Conservation (phyloP, 2,113 vertebrate species). For the Cairina moschata region DNA sequence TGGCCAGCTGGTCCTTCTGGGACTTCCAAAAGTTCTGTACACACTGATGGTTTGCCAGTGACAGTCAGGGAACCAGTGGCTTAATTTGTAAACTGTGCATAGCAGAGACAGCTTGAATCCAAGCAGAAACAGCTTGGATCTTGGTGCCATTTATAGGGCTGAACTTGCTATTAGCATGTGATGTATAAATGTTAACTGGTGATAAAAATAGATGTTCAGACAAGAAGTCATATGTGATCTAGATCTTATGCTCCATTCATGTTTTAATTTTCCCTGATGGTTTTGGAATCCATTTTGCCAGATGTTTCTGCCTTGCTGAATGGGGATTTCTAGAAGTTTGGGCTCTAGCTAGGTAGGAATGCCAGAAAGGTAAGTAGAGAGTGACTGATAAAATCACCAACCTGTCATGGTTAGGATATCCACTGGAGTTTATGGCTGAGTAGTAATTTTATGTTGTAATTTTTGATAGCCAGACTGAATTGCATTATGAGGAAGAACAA, state of each 20-base stretch:
- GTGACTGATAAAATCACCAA: background rate
- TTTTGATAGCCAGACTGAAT: background rate
- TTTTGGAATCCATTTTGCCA: background rate
- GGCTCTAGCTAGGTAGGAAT: background rate
- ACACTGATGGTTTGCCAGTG: background rate
- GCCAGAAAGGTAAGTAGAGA: constrained; percentile 42
- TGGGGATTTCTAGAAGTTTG: background rate
- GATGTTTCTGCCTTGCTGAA: background rate
- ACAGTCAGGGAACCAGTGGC: background rate
- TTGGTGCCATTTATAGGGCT: background rate
- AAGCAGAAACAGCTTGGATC: background rate
- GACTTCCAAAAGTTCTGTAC: constrained; percentile 1
- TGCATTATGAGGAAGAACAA: background rate
- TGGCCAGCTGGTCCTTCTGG: background rate
- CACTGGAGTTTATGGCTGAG: background rate
- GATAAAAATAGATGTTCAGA: constrained; percentile 30
- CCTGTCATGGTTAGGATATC: background rate
- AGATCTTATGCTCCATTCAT: background rate
- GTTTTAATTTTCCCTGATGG: background rate
- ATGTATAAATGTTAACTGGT: background rate
- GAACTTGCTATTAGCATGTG: background rate
- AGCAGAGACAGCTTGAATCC: background rate
- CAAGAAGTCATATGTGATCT: constrained; percentile 3
- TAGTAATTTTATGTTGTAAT: background rate
- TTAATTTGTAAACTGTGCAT: constrained; percentile 4